Conservation (phyloP, 2,888 invertebrate genomes). For the Malachius bipustulatus region DNA sequence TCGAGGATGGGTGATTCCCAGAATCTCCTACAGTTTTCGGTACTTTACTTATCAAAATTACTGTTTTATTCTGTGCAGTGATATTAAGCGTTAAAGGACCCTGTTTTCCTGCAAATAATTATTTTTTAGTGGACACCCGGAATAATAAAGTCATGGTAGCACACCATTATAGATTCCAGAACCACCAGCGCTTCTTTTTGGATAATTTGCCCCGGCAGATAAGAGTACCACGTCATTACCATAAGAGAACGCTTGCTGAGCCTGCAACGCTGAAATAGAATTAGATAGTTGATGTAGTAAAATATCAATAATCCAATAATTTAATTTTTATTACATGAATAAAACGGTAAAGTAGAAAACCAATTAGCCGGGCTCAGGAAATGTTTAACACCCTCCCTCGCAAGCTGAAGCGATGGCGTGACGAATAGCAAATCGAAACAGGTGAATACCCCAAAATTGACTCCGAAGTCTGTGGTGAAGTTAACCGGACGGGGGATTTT, state of each 20-base stretch:
- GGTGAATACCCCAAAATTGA: conserved; percentile 65
- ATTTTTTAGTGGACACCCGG: neutral
- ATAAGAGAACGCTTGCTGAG: conserved; percentile 59
- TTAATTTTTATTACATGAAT: conserved; percentile 48
- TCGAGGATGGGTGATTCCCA: no score
- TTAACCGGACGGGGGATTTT: conserved; percentile 43
- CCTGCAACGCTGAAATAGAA: conserved; percentile 46
- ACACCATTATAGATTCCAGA: conserved; percentile 57
- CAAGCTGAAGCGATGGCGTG: conserved; percentile 49
- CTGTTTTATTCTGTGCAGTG: conserved; percentile 6
- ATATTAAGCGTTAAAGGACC: conserved; percentile 15
- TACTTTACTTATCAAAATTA: no score
- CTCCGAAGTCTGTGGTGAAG: conserved; percentile 68
- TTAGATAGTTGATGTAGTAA: no score
- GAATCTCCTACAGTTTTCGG: no score
- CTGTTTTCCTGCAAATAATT: conserved; percentile 28
- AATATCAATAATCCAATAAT: no score
- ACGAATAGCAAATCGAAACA: conserved; percentile 77
- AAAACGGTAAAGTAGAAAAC: conserved; percentile 71
- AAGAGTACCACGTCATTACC: conserved; percentile 56
- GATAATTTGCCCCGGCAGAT: conserved; percentile 57
- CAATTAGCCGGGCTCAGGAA: conserved; percentile 63
- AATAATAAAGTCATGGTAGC: neutral
- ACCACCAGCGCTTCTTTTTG: conserved; percentile 50
- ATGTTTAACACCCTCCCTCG: conserved; percentile 38